Base-by-base conservation (phyloP, 1,140 invertebrate species). In the Mya arenaria region DNA sequence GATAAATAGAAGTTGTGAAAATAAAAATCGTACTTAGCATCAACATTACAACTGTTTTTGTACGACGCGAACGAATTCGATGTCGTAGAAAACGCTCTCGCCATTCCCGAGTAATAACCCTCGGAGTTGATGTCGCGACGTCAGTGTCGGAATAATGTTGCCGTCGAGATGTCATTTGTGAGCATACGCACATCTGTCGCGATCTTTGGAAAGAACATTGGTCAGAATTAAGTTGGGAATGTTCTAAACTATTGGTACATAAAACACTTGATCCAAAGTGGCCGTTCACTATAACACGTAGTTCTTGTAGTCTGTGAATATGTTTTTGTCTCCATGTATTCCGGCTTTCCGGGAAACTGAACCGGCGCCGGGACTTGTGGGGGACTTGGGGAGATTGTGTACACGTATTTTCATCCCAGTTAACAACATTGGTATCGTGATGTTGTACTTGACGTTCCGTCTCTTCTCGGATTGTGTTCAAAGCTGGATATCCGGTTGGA, bases 1-100 rank as follows among this genome's bases (percentile, higher is more conserved):
- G 10, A 39, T 80, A 80, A 32, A 69, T 25, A 0, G 55, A 34
- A 65, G 62, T 80, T 0, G 77, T 80, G 13, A 71, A 32, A 34
- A 71, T 62, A n/a, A 68, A 80, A 6, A 80, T 66, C 0, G 25
- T 41, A 0, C 52, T 68, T 19, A 80, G 36, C 32, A 80, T 41
- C 4, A 80, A 25, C 77, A 80, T 80, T 17, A 80, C 71, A 8
- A 80, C 10, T 10, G 77, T 80, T 30, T 80, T 80, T 23, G 39
- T 17, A n/a, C 63, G 69, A 25, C 69, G 36, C 23, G 34, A 3
- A 32, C 10, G 34, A 3, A 72, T 23, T 58, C 44, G 41, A 36
- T 58, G 36, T 15, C 41, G 25, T n/a, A 58, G 13, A 23, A 25
- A 72, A 3, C 32, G 37, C 23, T 23, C 25, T 37, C 37, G 62